Base-by-base conservation (phyloP, 2,113 vertebrate genomes). In the Spea bombifrons region DNA sequence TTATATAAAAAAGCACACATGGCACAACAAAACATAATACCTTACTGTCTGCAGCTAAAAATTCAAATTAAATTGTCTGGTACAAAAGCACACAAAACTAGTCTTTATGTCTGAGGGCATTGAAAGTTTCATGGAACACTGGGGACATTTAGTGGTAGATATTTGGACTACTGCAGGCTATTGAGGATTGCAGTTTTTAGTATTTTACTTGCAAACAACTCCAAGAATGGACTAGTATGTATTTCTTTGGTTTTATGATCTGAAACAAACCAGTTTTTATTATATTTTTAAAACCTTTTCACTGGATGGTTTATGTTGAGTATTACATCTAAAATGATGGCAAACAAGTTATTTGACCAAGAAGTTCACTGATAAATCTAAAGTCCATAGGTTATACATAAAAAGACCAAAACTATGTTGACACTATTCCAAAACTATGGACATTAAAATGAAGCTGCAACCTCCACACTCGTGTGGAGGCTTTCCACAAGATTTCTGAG, bases 51-150 rank as follows among this genome's bases (percentile, higher is more conserved):
- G 9, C 16, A 68, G 65, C 53, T 49, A 70, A 70, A 69, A 50
- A 76, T 68, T 5, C 9, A 75, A 76, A 68, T 76, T 45, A 43
- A 76, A 10, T 75, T 68, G 52, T 76, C 59, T 68, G 57, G 8
- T 59, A 17, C 5, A 47, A 55, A 46, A 15, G 44, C 74, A 46
- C 43, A 69, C 8, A 48, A 77, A 47, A 46, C 7, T 55, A 61
- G 63, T 9, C n/a, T 52, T 71, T 78, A 13, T 71, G 67, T 78
- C 71, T 70, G 65, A 43, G 48, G 68, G 68, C 76, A 71, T 45
- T 78, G 67, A 71, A 78, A 53, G 76, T 71, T 78, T 78, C 71
- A 78, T 78, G 46, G 59, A 78, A 71, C 76, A 45, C 48, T 63
- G 12, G 68, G 57, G 76, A 71, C 61, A 46, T 78, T 71, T 78